Base-by-base conservation (phyloP, 2,797 vertebrate species). In the Crypturellus tataupa region DNA sequence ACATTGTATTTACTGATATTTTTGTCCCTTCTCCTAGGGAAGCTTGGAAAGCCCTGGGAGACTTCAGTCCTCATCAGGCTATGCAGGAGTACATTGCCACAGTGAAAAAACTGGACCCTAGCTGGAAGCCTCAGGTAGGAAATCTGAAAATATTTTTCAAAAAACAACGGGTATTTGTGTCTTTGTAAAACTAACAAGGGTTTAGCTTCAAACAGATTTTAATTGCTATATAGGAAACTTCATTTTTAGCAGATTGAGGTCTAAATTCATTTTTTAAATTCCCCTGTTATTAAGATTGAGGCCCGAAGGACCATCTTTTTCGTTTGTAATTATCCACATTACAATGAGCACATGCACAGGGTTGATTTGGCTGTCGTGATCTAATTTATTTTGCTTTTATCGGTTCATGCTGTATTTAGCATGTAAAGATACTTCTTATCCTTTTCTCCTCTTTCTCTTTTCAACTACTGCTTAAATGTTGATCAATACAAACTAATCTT, bases 41-140 rank as follows among this genome's bases (percentile, higher is more conserved):
- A 95, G 99, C 99, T 5, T 99, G 99, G 99, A 99, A 99, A 97
- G 99, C 99, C 68, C 98, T 99, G 69, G 98, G 98, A 42, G 99
- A 99, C 93, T 99, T 98, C 97, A 99, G 98, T 73, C 93, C 97
- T 12, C 98, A 98, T 53, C 99, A 99, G 93, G 99, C 99, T 40
- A 99, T 99, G 99, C 98, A 98, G 96, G 99, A 99, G 68, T 99
- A 99, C 46, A 95, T 99, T 35, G 98, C 98, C 40, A 98, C 98
- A 51, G 98, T 99, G 92, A 98, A 98, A 82, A 98, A 98, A 85
- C 97, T 99, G 87, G 99, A 99, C 94, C 99, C 99, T 80, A 98
- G 98, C 29, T 99, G 99, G 98, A 98, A 97, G 93, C 98, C 98
- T 25, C 98, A 99, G 99, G 99, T 99, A 98, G 97, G 96, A 91